phyloP scores from a whole-genome alignment of 2,888 invertebrate species.

The Acronicta alni region DNA sequence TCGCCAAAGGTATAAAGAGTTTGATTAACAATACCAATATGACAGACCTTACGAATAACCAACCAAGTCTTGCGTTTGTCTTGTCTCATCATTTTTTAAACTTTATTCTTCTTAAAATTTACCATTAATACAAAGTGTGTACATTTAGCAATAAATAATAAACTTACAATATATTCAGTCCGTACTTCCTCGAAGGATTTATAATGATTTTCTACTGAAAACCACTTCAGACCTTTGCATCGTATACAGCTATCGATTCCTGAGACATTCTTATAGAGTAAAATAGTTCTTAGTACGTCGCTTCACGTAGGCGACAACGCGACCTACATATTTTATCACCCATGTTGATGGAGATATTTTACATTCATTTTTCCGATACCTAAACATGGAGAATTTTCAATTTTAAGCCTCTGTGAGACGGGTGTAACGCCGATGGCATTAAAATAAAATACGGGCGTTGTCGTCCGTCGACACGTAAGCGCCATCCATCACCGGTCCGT shows the following conservation, averaged over 20 bases:
- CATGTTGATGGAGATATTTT: slow-evolving; percentile 35
- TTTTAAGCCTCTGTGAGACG: slow-evolving; percentile 81
- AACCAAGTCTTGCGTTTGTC: too few species aligned
- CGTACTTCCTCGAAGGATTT: not conserved
- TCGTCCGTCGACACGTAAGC: slow-evolving; percentile 85
- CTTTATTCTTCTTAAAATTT: too few species aligned
- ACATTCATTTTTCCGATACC: slow-evolving; percentile 73
- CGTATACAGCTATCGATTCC: not conserved
- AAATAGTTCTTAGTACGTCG: slow-evolving; percentile 23
- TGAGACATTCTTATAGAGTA: not conserved
- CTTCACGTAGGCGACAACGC: slow-evolving; percentile 24
- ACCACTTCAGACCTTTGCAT: not conserved
- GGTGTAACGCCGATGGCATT: slow-evolving; percentile 76
- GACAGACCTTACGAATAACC: too few species aligned
- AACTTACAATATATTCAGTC: not conserved
- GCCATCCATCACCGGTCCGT: slow-evolving; percentile 83
- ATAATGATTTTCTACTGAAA: not conserved
- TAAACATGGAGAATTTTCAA: slow-evolving; percentile 85
- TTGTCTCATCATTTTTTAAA: too few species aligned
- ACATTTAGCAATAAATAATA: too few species aligned
- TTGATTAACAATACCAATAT: too few species aligned
- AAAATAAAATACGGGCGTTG: slow-evolving; percentile 84
- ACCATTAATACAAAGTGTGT: too few species aligned
- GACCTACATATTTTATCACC: slow-evolving; percentile 46
- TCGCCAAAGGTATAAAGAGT: too few species aligned